A percentile compares a stretch with the other conserved stretches of the same genome.
Evolutionary conservation across 2,113 vertebrate species (phyloP).

Genomic region (Theristicus caerulescens): DNA sequence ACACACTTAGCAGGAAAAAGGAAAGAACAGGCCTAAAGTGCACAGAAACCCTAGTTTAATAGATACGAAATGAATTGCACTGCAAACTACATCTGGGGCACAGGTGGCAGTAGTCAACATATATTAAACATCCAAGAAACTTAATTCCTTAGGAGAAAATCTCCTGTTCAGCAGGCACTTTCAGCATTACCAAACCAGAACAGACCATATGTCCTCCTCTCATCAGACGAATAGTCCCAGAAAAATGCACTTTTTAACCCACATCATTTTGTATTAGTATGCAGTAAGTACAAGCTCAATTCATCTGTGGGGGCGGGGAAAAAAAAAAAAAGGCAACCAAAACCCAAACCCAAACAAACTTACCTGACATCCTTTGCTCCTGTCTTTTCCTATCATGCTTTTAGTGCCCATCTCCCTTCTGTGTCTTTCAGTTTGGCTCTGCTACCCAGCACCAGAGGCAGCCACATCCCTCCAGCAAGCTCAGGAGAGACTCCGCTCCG

Average conservation of each 20-base stretch:
- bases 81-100: not conserved
- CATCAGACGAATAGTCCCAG: not conserved
- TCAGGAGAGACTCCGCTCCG: not conserved
- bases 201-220: not conserved
- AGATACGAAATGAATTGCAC: not conserved
- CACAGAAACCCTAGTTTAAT: not conserved
- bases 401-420: not conserved
- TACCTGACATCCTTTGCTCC: not conserved
- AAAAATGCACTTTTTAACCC: not conserved
- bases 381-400: not conserved
- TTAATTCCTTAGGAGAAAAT: not conserved
- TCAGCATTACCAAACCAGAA: not conserved
- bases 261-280: not conserved
- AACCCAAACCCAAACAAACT: not conserved
- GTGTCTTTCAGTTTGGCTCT: not conserved
- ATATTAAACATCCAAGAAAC: not conserved
- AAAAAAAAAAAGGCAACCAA: too few relatives aligned
- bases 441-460: not conserved
- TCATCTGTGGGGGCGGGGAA: not conserved
- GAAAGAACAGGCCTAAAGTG: not conserved
- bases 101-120: not conserved
- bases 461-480: not conserved
- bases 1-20: not conserved
- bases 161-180: not conserved
- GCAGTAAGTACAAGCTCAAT: not conserved